Conservation (phyloP, 1,140 invertebrate genomes). For the Cydia fagiglandana region DNA sequence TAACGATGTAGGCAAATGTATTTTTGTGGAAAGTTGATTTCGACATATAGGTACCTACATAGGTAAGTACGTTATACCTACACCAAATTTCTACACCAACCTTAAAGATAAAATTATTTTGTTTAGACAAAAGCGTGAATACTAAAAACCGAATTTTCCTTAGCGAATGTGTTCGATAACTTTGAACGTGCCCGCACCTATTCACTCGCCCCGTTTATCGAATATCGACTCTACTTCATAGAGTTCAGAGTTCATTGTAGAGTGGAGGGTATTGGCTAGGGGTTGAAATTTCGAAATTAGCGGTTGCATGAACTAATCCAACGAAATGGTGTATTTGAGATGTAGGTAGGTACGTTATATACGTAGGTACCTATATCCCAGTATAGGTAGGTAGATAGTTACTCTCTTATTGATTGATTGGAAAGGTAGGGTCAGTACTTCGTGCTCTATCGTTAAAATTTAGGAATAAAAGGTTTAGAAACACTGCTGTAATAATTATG, state of each 20-base stretch:
- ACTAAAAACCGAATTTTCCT: neutral
- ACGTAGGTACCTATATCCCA: neutral
- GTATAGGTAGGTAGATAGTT: no score
- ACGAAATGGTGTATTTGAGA: neutral
- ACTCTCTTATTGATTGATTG: no score
- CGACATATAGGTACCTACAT: no score
- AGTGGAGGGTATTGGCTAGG: neutral
- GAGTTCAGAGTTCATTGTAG: neutral
- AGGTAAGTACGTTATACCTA: no score
- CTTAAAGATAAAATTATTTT: neutral
- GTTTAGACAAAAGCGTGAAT: neutral
- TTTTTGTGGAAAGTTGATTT: no score
- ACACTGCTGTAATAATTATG: no score
- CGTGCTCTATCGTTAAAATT: no score
- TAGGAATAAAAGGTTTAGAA: no score
- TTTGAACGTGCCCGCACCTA: constrained; percentile 3
- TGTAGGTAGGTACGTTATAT: neutral
- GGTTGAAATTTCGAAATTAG: constrained; percentile 22
- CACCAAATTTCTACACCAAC: no score
- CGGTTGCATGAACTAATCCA: constrained; percentile 1
- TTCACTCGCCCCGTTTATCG: neutral
- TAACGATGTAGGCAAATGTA: no score
- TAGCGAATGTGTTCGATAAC: neutral
- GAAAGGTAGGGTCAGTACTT: no score
- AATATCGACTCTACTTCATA: constrained; percentile 6